phyloP scores from a whole-genome alignment of 2,888 invertebrate genomes.

The Pristionchus maxplancki region DNA sequence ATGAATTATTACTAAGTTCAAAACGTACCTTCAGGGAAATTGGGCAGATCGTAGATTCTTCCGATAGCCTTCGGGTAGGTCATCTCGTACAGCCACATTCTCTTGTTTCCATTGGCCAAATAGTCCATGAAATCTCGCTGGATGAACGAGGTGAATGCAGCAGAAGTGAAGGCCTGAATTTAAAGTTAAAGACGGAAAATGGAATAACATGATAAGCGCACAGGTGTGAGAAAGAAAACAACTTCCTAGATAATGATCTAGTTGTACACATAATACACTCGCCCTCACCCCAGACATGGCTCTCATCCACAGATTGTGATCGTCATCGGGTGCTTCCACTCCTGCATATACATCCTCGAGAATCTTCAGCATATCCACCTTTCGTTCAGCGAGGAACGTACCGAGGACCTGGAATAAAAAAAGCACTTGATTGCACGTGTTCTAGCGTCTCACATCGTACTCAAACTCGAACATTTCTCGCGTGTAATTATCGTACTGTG shows the following conservation, averaged over 20 bases:
- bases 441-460: neutral
- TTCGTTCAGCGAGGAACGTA: neutral
- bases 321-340: conserved; percentile 21
- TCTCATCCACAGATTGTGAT: conserved; percentile 42
- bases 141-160: conserved; percentile 39
- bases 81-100: conserved; percentile 49
- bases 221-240: too few species aligned
- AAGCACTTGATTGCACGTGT: neutral
- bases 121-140: conserved; percentile 41
- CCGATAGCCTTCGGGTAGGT: conserved; percentile 43
- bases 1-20: neutral
- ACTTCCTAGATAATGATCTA: too few species aligned
- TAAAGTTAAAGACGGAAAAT: too few species aligned
- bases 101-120: conserved; percentile 33
- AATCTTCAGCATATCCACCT: conserved; percentile 36
- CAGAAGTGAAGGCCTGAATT: conserved; percentile 38
- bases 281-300: neutral
- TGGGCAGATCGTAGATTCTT: conserved; percentile 19
- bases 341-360: conserved; percentile 38
- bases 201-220: too few species aligned
- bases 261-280: neutral
- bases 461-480: conserved; percentile 24
- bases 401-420: neutral
- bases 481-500: neutral
- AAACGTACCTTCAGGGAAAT: conserved; percentile 36